Evolutionary conservation across 2,113 vertebrate species (phyloP).

Genomic region (Hippocampus mohnikei): DNA sequence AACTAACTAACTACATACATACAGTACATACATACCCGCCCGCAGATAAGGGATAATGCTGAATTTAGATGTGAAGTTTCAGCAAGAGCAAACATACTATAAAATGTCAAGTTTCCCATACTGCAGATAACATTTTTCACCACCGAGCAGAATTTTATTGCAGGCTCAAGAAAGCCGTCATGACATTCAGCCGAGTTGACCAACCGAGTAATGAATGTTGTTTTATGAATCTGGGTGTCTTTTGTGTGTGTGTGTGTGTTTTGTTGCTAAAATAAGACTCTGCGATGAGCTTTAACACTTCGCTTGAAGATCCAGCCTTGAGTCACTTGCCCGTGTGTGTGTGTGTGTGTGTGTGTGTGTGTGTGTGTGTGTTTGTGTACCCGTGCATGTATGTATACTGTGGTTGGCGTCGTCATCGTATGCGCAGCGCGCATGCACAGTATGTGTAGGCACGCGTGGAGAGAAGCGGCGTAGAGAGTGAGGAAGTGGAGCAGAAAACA

Average conservation of each 20-base stretch:
- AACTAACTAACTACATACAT: too few species aligned
- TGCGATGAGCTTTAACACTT: not conserved
- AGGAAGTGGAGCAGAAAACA: constrained; percentile 76
- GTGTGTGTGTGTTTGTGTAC: not conserved
- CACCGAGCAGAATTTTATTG: constrained; percentile 28
- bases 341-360: too few species aligned
- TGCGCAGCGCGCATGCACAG: not conserved
- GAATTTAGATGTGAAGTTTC: constrained; percentile 11
- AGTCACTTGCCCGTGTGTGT: not conserved
- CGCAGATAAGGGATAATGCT: constrained; percentile 13
- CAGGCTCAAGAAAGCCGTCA: constrained; percentile 15
- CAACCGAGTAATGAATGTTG: constrained; percentile 4
- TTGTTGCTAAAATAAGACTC: constrained; percentile 12
- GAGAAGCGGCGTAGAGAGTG: constrained; percentile 29
- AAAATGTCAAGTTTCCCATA: constrained; percentile 29
- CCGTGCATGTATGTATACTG: constrained; percentile 12
- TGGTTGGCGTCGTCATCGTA: not conserved
- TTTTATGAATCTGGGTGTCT: constrained; percentile 8
- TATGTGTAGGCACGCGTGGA: constrained; percentile 17
- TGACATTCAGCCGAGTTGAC: constrained; percentile 21
- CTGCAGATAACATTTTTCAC: constrained; percentile 22
- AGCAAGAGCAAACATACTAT: constrained; percentile 16
- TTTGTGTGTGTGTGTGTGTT: not conserved
- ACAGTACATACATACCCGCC: too few species aligned
- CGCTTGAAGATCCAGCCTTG: constrained; percentile 4